phyloP scores from a whole-genome alignment of 2,797 vertebrate genomes.

The Psittacula echo region DNA sequence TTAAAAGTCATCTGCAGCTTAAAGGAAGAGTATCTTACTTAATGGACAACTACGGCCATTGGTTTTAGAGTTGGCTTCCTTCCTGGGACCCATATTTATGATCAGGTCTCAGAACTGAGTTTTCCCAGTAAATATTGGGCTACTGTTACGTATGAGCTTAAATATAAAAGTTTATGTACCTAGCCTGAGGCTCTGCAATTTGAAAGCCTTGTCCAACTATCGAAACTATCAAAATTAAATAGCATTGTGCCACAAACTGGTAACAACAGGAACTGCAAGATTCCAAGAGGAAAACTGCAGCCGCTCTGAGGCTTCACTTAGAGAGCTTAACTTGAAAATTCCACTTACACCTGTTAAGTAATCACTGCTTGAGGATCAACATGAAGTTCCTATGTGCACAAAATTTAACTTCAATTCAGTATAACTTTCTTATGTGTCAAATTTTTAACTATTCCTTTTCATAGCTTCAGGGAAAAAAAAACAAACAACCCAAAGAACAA shows the following conservation, averaged over 20 bases:
- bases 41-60: background rate
- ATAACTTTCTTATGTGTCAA: conserved; percentile 38
- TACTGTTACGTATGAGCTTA: background rate
- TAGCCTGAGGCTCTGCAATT: background rate
- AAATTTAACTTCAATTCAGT: conserved; percentile 6
- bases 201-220: background rate
- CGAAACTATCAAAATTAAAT: background rate
- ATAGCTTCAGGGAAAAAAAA: background rate
- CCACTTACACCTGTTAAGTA: background rate
- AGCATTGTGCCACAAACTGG: conserved; percentile 5
- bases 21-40: background rate
- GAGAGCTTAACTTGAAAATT: background rate
- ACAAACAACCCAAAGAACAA: background rate
- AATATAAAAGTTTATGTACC: background rate
- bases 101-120: background rate
- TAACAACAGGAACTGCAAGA: background rate
- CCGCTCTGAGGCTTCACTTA: background rate
- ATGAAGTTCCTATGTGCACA: background rate
- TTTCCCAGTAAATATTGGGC: background rate
- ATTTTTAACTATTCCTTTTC: conserved; percentile 59
- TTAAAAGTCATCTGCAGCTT: background rate
- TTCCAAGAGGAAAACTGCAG: background rate
- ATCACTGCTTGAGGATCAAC: background rate
- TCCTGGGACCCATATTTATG: background rate
- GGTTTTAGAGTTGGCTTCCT: background rate